Percentiles rank a stretch among this genome's conserved stretches.
Evolutionary conservation across 2,113 vertebrate genomes (phyloP).

Genomic region (Tenrec ecaudatus): DNA sequence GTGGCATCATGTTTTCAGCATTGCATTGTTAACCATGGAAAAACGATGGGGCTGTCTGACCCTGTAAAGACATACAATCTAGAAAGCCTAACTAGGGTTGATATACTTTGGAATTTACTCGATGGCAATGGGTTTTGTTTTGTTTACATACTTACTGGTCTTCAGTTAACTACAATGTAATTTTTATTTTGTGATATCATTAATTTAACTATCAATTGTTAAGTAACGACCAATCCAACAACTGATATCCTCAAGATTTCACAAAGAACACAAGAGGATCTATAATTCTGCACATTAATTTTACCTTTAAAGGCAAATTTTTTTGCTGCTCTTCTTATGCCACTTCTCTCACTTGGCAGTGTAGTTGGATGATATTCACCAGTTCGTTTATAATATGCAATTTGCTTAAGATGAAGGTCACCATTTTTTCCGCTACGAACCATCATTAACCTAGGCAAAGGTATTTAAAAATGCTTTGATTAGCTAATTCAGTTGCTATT

Average conservation of each 20-base stretch:
- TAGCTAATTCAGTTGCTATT: constrained; percentile 62
- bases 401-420: constrained; percentile 88
- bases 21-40: no score
- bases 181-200: constrained; percentile 16
- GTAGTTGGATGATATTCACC: constrained; percentile 87
- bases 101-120: no score
- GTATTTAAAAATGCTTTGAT: constrained; percentile 62
- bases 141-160: background rate
- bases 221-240: background rate
- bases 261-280: background rate
- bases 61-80: no score
- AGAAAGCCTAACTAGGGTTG: no score
- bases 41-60: no score
- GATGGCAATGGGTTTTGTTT: no score
- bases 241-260: constrained; percentile 21
- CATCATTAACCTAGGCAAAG: constrained; percentile 82
- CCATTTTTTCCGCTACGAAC: constrained; percentile 88
- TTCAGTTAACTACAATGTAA: constrained; percentile 22
- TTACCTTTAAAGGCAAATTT: constrained; percentile 88
- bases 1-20: no score
- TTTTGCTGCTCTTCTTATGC: constrained; percentile 89
- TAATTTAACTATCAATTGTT: constrained; percentile 5
- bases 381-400: constrained; percentile 86
- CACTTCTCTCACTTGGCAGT: constrained; percentile 87
- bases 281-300: background rate